A percentile compares a stretch with the other conserved stretches of the same genome.
Evolutionary conservation across 2,113 vertebrate species (phyloP).

Genomic region (Cyphomyrus discorhynchus): DNA sequence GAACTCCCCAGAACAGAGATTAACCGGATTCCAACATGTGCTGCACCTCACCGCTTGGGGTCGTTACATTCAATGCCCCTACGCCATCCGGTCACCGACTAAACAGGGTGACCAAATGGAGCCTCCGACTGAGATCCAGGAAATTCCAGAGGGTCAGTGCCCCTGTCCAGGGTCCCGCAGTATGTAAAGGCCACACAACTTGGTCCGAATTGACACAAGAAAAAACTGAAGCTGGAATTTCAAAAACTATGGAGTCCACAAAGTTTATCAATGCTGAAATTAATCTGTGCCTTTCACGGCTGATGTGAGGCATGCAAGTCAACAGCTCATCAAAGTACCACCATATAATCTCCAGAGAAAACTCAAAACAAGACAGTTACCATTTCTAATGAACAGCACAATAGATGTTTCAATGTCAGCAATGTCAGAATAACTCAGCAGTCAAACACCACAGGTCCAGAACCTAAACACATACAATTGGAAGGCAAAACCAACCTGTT

Average conservation of each 20-base stretch:
- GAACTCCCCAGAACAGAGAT: neutral
- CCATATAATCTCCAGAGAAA: neutral
- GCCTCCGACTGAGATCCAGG: neutral
- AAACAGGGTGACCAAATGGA: neutral
- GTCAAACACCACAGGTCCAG: neutral
- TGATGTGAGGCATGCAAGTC: neutral
- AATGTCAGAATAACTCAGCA: neutral
- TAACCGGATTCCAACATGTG: neutral
- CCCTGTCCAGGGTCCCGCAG: neutral
- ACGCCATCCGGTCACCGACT: neutral
- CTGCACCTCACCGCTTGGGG: neutral
- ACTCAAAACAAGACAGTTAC: conserved; percentile 3
- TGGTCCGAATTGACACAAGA: neutral
- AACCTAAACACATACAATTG: neutral
- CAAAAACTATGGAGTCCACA: neutral
- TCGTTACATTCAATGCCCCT: neutral
- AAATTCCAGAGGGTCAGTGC: neutral
- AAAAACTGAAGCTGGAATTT: neutral
- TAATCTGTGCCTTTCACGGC: neutral
- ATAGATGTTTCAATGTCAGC: neutral
- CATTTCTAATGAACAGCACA: conserved; percentile 29
- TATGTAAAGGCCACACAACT: neutral
- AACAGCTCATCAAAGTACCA: neutral
- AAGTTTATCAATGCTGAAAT: neutral
- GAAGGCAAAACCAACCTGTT: neutral